These are phyloP conservation scores for Thalpophila matura DNA, from an alignment of 2,888 invertebrate species.

Conservation along the genomic window DNA sequence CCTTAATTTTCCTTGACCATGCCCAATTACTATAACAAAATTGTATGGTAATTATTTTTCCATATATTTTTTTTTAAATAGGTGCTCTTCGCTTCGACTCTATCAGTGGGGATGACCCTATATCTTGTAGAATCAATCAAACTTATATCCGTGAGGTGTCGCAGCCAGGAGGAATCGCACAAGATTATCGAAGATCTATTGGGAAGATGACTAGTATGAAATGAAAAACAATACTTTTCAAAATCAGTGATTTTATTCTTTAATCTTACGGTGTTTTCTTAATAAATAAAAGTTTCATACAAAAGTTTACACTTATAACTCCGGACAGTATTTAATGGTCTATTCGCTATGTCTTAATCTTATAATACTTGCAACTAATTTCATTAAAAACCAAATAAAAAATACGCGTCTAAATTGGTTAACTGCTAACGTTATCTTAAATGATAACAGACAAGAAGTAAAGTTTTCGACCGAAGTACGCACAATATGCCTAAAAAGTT, in stretches of 20 bases:
- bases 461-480: slow-evolving; percentile 67
- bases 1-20: not conserved
- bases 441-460: slow-evolving; percentile 54
- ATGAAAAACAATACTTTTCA: slow-evolving; percentile 63
- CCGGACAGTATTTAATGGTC: slow-evolving; percentile 50
- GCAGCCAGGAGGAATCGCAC: too few relatives aligned
- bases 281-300: slow-evolving; percentile 84
- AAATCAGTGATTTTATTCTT: slow-evolving; percentile 84
- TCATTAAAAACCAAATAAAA: slow-evolving; percentile 75
- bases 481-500: slow-evolving; percentile 50
- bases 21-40: too few relatives aligned
- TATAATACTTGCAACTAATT: slow-evolving; percentile 81
- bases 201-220: slow-evolving; percentile 17
- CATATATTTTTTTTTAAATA: too few relatives aligned
- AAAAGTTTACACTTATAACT: slow-evolving; percentile 79
- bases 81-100: too few relatives aligned
- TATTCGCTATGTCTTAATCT: slow-evolving; percentile 70
- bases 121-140: too few relatives aligned
- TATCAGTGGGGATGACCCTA: too few relatives aligned
- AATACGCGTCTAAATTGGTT: slow-evolving; percentile 74
- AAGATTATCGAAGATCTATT: not conserved
- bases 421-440: slow-evolving; percentile 61
- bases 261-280: slow-evolving; percentile 77
- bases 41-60: too few relatives aligned
- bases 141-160: too few relatives aligned